Conservation (phyloP, 2,113 vertebrate genomes). For the Silurus meridionalis region DNA sequence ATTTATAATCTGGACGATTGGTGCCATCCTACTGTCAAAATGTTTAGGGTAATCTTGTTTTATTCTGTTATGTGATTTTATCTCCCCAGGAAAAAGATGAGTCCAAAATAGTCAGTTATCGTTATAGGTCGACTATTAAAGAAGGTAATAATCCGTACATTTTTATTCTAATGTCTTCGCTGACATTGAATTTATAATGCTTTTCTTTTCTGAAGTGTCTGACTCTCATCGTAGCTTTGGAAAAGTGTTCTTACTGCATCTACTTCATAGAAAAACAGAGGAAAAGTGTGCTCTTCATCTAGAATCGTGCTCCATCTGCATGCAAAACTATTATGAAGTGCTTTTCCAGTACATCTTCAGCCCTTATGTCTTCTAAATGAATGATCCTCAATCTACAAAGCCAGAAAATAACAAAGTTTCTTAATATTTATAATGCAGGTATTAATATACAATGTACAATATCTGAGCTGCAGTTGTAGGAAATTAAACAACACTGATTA, state of each 20-base stretch:
- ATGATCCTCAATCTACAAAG: background rate
- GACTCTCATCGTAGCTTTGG: background rate
- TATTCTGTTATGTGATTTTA: background rate
- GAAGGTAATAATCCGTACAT: background rate
- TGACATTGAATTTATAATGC: background rate
- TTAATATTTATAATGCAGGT: background rate
- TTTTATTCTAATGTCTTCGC: background rate
- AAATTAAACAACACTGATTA: background rate
- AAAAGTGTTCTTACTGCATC: background rate
- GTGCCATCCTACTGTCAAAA: background rate
- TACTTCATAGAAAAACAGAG: background rate
- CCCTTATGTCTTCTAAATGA: background rate
- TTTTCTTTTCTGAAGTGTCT: background rate
- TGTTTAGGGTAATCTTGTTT: background rate
- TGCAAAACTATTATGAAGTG: background rate
- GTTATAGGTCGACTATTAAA: background rate
- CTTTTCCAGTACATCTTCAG: background rate
- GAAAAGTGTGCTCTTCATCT: background rate
- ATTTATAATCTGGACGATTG: background rate
- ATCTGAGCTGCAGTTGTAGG: background rate
- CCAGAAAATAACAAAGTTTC: no score
- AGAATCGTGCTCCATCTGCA: background rate
- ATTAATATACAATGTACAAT: background rate
- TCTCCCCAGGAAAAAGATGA: background rate
- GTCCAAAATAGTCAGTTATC: background rate